Conservation (phyloP, 2,797 vertebrate species). For the Simalia tracyae region DNA sequence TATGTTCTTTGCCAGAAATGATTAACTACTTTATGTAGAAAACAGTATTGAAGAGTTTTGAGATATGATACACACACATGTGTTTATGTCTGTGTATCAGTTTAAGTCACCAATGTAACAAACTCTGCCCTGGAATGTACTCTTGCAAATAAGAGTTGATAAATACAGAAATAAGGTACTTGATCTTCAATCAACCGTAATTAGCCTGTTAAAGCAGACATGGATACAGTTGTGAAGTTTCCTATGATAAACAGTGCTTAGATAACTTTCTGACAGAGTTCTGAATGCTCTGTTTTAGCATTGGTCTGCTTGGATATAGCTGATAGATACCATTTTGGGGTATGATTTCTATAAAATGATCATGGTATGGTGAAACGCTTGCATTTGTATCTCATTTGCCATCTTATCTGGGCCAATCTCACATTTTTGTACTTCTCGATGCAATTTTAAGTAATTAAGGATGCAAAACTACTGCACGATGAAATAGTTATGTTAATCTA, state of each 20-base stretch:
- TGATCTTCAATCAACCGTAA: not conserved
- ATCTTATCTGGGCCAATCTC: not conserved
- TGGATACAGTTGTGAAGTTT: not conserved
- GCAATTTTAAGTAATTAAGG: not conserved
- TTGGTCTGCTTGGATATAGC: not conserved
- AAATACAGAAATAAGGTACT: not conserved
- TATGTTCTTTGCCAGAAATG: not conserved
- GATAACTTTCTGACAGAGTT: not conserved
- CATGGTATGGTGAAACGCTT: constrained; percentile 3
- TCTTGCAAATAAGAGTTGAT: not conserved
- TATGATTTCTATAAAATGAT: constrained; percentile 17
- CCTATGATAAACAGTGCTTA: not conserved
- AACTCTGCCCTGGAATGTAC: not conserved
- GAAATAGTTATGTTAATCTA: not conserved
- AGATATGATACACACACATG: not conserved
- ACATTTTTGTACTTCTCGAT: constrained; percentile 12
- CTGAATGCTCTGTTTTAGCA: not conserved
- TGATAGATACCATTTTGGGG: rapidly evolving
- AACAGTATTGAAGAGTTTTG: not conserved
- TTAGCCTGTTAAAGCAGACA: not conserved
- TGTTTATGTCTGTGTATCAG: no score
- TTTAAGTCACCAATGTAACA: not conserved
- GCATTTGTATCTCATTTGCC: not conserved
- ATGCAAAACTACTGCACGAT: rapidly evolving
- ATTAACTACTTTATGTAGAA: not conserved